Evolutionary conservation across 2,797 vertebrate species (phyloP).

Genomic region (Babyrousa celebensis): DNA sequence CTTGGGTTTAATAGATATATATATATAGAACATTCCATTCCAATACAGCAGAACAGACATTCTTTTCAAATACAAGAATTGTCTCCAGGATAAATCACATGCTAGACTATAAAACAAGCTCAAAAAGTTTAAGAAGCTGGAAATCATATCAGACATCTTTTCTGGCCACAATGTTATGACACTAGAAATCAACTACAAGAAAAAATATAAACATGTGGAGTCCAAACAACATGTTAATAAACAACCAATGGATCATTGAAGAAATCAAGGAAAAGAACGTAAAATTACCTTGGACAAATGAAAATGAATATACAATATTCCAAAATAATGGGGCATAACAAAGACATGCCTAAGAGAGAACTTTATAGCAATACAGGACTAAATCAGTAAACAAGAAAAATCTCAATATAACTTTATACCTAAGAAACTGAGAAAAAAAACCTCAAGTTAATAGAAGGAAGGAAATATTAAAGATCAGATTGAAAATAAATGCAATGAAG

Average conservation of each 20-base stretch:
- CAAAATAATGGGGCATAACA: not conserved
- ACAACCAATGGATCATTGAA: not conserved
- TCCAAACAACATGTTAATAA: not conserved
- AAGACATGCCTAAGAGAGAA: not conserved
- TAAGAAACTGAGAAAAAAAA: not conserved
- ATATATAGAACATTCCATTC: not conserved
- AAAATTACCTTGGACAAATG: not conserved
- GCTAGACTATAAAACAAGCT: not conserved
- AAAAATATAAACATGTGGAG: not conserved
- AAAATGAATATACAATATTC: not conserved
- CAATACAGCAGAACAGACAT: not conserved
- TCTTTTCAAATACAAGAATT: not conserved
- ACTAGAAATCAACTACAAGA: not conserved
- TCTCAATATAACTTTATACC: not conserved
- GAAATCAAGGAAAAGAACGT: not conserved
- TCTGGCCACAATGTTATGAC: not conserved
- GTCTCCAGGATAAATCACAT: not conserved
- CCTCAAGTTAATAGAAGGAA: not conserved
- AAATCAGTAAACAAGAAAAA: not conserved
- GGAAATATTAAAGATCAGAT: not conserved
- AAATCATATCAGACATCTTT: not conserved
- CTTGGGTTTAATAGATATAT: not conserved
- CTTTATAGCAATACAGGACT: not conserved
- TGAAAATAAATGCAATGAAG: not conserved
- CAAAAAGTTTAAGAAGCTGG: not conserved